phyloP scores from a whole-genome alignment of 2,888 invertebrate species.

The Autographa gamma region DNA sequence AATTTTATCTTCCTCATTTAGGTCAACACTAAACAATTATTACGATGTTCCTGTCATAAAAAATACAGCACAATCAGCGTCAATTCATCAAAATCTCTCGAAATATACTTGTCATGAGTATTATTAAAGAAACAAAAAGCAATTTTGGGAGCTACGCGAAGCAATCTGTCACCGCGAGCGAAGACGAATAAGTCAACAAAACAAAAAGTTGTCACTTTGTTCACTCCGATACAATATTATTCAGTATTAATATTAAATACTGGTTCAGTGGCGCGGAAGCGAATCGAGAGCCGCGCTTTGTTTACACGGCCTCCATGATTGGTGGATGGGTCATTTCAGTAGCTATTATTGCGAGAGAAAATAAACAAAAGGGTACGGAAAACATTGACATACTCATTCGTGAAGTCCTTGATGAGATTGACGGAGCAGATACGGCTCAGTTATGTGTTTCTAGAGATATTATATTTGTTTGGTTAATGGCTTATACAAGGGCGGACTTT shows the following conservation, averaged over 20 bases:
- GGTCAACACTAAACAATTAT: constrained; percentile 19
- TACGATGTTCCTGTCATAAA: constrained; percentile 12
- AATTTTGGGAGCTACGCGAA: constrained; percentile 56
- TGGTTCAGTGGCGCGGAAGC: constrained; percentile 10
- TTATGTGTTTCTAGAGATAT: constrained; percentile 35
- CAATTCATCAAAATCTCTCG: constrained; percentile 57
- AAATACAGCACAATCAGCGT: constrained; percentile 44
- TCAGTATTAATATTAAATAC: constrained; percentile 55
- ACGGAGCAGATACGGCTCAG: constrained; percentile 30
- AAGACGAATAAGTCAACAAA: constrained; percentile 65
- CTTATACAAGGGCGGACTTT: constrained; percentile 17
- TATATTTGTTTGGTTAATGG: constrained; percentile 32
- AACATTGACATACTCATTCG: constrained; percentile 41
- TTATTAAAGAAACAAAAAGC: constrained; percentile 62
- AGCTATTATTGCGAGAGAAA: constrained; percentile 35
- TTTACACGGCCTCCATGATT: constrained; percentile 33
- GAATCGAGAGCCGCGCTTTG: constrained; percentile 21
- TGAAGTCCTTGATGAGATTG: constrained; percentile 33
- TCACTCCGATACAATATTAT: constrained; percentile 41
- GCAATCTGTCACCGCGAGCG: constrained; percentile 59
- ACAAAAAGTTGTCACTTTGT: constrained; percentile 60
- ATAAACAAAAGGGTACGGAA: constrained; percentile 42
- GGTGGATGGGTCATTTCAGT: constrained; percentile 33
- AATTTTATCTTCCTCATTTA: neutral
- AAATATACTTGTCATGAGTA: constrained; percentile 62